Evolutionary conservation across 1,140 invertebrate species (phyloP).

Genomic region (Zaprionus inermis): DNA sequence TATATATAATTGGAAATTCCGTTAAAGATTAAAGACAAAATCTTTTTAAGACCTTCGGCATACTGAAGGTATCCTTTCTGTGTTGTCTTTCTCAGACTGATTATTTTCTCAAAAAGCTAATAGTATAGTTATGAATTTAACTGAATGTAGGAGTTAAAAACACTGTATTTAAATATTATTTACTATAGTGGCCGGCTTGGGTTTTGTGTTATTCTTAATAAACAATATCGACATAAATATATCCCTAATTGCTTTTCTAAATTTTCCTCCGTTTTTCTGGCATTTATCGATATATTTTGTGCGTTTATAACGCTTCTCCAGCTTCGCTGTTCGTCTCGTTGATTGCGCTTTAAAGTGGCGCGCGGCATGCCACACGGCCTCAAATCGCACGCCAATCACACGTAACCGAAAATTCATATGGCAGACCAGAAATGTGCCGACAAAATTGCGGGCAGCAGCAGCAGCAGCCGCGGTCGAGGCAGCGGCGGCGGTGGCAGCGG

Average conservation of each 20-base stretch:
- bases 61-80: too few relatives aligned
- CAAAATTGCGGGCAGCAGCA: constrained; percentile 35
- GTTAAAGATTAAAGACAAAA: too few relatives aligned
- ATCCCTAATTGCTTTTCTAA: neutral
- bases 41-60: too few relatives aligned
- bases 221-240: neutral
- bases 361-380: constrained; percentile 14
- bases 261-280: neutral
- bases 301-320: neutral
- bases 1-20: too few relatives aligned
- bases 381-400: neutral
- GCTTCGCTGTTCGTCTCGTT: neutral
- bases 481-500: neutral
- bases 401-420: constrained; percentile 59
- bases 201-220: too few relatives aligned
- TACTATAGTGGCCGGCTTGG: too few relatives aligned
- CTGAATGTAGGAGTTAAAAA: too few relatives aligned
- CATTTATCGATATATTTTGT: neutral
- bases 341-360: constrained; percentile 26
- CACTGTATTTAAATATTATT: too few relatives aligned
- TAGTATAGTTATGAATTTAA: too few relatives aligned
- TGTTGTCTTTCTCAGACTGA: too few relatives aligned
- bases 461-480: neutral
- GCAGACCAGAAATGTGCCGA: constrained; percentile 58
- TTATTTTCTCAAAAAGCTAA: too few relatives aligned